phyloP scores from a whole-genome alignment of 2,113 vertebrate species.

The Corydoras sp. region DNA sequence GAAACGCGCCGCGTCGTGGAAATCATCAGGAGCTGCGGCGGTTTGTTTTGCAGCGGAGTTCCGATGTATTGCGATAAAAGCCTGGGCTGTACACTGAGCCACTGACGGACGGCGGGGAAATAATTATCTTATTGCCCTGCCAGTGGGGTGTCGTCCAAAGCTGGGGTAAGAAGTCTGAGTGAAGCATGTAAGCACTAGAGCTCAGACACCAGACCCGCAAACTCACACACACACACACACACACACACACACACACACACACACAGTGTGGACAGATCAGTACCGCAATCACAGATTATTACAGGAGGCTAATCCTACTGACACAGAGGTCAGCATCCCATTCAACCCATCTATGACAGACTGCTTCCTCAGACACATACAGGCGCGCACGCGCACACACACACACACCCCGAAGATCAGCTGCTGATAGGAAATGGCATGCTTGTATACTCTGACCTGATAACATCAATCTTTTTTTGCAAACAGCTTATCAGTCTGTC shows the following conservation, averaged over 20 bases:
- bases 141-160: constrained; percentile 37
- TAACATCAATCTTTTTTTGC: constrained; percentile 5
- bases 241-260: constrained; percentile 13
- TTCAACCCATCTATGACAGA: constrained; percentile 43
- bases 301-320: constrained; percentile 58
- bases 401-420: constrained; percentile 31
- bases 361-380: constrained; percentile 37
- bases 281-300: constrained; percentile 66
- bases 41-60: constrained; percentile 24
- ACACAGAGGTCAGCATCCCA: constrained; percentile 58
- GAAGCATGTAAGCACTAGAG: constrained; percentile 25
- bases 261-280: constrained; percentile 33
- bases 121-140: constrained; percentile 41
- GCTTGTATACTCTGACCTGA: constrained; percentile 10
- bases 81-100: not conserved
- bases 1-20: not conserved
- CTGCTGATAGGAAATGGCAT: not conserved
- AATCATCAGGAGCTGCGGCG: constrained; percentile 1
- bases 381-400: constrained; percentile 42
- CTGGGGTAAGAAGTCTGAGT: constrained; percentile 34
- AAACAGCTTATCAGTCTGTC: not conserved
- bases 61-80: constrained; percentile 22
- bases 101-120: not conserved
- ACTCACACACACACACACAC: not conserved
- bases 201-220: constrained; percentile 1